Base-by-base conservation (phyloP, 2,888 invertebrate species). In the Parnassius smintheus region DNA sequence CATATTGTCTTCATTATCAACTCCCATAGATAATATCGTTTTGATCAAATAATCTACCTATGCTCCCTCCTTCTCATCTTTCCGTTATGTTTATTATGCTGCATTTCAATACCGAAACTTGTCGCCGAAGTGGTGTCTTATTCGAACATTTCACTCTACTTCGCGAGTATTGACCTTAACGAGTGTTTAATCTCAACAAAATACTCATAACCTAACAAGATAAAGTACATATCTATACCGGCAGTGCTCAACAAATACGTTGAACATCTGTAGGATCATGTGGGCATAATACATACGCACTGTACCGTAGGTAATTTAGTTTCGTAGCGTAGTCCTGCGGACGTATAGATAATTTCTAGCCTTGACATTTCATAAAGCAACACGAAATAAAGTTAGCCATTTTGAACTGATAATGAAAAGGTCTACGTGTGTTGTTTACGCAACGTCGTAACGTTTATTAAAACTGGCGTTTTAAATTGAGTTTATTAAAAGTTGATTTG, bases 351-450 rank as follows among this genome's bases (percentile, higher is more conserved):
- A 56, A 64, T 64, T 49, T 49, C 25, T 52, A 48, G 25, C 63
- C 63, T 64, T 64, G 63, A 64, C 63, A 64, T 59, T 51, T 56
- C 63, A 64, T 64, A 56, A 64, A 50, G 59, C 59, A 35, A 63
- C 42, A 59, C 48, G 44, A 58, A 62, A 62, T 62, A 58, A 41
- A 58, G 12, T 62, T 58, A 55, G 50, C 50, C 59, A 55, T 35
- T 58, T 56, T 45, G 50, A 49, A 57, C 41, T 55, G 62, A 45
- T 59, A 62, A 51, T 56, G 56, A 41, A 50, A 49, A 52, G 3
- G 18, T 57, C 42, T 41, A 49, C 41, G 42, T 25, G 46, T 49
- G n/a, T 49, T 55, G 42, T 49, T 49, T 49, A 49, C 49, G 49
- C 13, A 13, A 49, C 13, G 44, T 2, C 13, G 44, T 2, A 9